Percentiles rank a stretch among this genome's conserved stretches.
phyloP scores from a whole-genome alignment of 2,797 vertebrate genomes.

The Danionella dracula region DNA sequence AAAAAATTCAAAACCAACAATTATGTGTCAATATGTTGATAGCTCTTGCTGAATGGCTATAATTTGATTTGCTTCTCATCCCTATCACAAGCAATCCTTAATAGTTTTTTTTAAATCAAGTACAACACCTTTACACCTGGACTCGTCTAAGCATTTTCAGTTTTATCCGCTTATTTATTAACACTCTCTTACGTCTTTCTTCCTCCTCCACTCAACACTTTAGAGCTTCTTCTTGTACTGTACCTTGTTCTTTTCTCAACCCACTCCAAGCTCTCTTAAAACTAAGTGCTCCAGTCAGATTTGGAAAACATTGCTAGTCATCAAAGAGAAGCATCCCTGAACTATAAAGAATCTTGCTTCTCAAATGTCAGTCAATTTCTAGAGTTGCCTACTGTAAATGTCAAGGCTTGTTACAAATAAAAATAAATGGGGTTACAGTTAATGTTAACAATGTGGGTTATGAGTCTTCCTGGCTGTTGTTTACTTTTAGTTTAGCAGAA shows the following conservation, averaged over 20 bases:
- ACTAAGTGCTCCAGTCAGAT: neutral
- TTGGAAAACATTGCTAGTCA: neutral
- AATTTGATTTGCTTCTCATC: no score
- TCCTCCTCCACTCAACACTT: conserved; percentile 1
- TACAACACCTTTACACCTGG: no score
- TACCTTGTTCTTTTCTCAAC: neutral
- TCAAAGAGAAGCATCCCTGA: neutral
- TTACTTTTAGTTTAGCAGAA: no score
- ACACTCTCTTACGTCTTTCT: neutral
- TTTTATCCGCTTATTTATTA: neutral
- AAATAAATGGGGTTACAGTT: neutral
- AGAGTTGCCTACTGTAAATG: neutral
- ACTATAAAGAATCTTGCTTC: neutral
- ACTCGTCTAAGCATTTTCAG: no score
- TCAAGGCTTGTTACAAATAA: neutral
- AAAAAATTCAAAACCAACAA: no score
- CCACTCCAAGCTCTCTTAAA: neutral
- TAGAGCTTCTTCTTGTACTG: neutral
- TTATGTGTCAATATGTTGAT: no score
- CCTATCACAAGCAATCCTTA: no score
- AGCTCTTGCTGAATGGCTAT: no score
- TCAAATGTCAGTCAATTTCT: neutral
- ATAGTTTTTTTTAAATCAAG: no score
- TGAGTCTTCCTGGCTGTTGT: no score
- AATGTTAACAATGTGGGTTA: neutral